Evolutionary conservation across 2,888 invertebrate genomes (phyloP), one percentile per base, ranked within the genome.

Genomic region (Chymomyza amoena): DNA sequence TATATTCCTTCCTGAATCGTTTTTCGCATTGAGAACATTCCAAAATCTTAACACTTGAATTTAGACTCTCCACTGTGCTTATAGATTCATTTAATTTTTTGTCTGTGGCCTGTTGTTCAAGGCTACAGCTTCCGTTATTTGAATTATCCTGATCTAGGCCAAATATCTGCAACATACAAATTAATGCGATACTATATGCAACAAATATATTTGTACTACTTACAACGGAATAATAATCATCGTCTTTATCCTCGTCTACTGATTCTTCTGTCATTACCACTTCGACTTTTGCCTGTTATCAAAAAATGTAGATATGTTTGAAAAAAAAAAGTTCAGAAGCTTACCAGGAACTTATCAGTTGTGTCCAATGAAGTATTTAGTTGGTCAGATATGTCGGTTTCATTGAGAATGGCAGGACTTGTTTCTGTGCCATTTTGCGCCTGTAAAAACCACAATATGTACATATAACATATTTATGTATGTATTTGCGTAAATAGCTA

Each of bases 1-100:
- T 88, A 18, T 86, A 82, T 18, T 86, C 77, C 61, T 90, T 90
- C 59, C 89, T 89, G 9, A 87, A 86, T 66, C 87, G 82, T 60
- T 89, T 90, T 32, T 88, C 87, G 36, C 90, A 90, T 28, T 70
- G 79, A 50, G 77, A 68, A 32, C 89, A 81, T 16, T 80, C 25
- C 25, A 1, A 25, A 25, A 3, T 69, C 51, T 79, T 88, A 60
- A 36, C 71, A 16, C 45, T 69, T 0, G 72, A 50, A 75, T 62
- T 72, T 5, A 63, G 64, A 52, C 74, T 72, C 73, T 16, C 69
- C 69, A 7, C 69, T 72, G 13, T 67, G 69, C 28, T 61, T 60
- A 15, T 61, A 15, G 64, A 65, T 39, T 73, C 65, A 10, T 66
- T 67, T 62, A 32, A 7, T 7, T 32, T 7, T 32, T 71, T 69